Conservation (phyloP, 30 jellyfish, hydroid and myxozoan genomes). For the Pseudorhiza aurosa region DNA sequence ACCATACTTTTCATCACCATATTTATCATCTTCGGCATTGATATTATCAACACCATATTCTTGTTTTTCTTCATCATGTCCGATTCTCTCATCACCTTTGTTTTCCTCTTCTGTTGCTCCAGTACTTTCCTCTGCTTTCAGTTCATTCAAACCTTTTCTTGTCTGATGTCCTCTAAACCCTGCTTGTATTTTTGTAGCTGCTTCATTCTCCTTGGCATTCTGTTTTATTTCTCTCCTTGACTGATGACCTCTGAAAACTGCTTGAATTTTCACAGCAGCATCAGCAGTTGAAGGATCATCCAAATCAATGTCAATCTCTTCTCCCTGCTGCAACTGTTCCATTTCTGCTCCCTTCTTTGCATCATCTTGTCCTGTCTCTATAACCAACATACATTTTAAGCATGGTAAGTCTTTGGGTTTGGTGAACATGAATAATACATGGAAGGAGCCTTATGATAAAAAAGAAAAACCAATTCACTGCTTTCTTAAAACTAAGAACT, state of each 20-base stretch:
- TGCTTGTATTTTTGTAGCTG: slow-evolving; percentile 77
- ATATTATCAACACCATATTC: slow-evolving; percentile 30
- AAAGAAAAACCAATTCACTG: background rate
- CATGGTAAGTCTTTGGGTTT: background rate
- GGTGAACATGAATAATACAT: background rate
- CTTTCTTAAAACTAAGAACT: background rate
- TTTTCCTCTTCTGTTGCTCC: background rate
- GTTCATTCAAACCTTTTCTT: slow-evolving; percentile 61
- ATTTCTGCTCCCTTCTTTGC: slow-evolving; percentile 72
- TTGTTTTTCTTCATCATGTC: slow-evolving; percentile 7
- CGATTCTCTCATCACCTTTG: background rate
- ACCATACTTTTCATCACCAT: slow-evolving; percentile 34
- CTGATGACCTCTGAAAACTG: slow-evolving; percentile 79
- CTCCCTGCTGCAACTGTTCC: slow-evolving; percentile 52
- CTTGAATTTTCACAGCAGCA: slow-evolving; percentile 86
- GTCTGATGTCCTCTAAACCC: slow-evolving; percentile 73
- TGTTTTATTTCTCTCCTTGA: slow-evolving; percentile 52
- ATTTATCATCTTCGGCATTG: background rate
- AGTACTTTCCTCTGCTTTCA: background rate
- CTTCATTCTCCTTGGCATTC: slow-evolving; percentile 40
- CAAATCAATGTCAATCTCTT: slow-evolving; percentile 61
- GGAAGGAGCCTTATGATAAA: background rate
- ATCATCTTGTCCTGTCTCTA: slow-evolving; percentile 69
- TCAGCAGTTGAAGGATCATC: slow-evolving; percentile 69
- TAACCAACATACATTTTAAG: background rate